These are phyloP conservation scores for Microtus ochrogaster DNA, from an alignment of 2,113 vertebrate genomes.

Conservation along the genomic window DNA sequence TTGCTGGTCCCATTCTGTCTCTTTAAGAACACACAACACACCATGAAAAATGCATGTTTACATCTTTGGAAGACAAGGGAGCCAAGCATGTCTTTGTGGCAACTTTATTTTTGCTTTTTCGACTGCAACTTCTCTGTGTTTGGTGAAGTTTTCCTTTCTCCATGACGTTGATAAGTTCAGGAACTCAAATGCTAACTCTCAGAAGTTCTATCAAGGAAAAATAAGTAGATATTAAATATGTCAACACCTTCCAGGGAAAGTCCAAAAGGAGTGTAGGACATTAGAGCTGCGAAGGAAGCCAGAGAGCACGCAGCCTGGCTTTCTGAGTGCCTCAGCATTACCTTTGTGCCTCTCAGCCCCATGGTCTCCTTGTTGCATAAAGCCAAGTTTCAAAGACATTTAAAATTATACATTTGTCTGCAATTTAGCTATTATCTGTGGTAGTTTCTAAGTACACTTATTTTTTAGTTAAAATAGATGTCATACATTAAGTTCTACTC, in stretches of 20 bases:
- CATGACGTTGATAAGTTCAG: neutral
- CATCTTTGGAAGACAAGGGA: neutral
- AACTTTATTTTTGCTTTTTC: neutral
- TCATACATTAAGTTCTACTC: neutral
- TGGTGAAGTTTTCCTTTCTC: neutral
- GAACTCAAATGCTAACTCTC: neutral
- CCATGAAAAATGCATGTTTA: neutral
- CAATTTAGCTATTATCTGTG: neutral
- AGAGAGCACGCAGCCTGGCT: neutral
- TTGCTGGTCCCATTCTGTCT: neutral
- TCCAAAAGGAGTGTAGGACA: neutral
- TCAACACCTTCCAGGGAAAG: neutral
- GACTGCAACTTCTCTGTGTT: neutral
- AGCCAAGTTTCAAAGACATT: slow-evolving; percentile 4
- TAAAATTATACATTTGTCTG: slow-evolving; percentile 6
- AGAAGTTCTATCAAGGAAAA: slow-evolving; percentile 3
- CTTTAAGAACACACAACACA: neutral
- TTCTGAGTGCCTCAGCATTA: neutral
- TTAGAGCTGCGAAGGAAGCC: neutral
- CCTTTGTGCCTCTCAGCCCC: neutral
- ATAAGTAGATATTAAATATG: neutral
- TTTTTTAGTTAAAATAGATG: neutral
- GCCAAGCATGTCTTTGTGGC: neutral
- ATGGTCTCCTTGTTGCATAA: neutral
- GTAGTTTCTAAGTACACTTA: slow-evolving; percentile 1